Conservation (phyloP, 2,113 vertebrate species). For the Uropsilus gracilis region DNA sequence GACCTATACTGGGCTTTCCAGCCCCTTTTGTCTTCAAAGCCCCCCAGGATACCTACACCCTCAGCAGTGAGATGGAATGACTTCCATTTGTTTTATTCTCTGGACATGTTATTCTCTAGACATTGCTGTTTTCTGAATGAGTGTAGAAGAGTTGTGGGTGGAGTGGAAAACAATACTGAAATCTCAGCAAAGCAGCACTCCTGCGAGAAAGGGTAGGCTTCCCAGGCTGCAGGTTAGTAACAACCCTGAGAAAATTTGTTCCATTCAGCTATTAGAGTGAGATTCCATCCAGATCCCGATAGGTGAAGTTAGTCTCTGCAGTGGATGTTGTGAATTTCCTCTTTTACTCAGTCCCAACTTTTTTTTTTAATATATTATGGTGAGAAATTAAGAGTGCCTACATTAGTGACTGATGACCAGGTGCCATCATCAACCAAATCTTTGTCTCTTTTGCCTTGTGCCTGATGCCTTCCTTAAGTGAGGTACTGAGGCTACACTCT, state of each 20-base stretch:
- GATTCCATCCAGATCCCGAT: conserved; percentile 7
- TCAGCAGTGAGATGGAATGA: background rate
- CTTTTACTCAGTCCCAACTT: background rate
- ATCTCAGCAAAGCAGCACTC: background rate
- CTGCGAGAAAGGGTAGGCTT: background rate
- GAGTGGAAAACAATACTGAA: background rate
- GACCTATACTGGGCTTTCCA: background rate
- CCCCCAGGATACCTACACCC: background rate
- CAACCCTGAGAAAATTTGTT: background rate
- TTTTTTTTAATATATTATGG: background rate
- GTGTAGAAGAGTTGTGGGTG: background rate
- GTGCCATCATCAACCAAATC: conserved; percentile 41
- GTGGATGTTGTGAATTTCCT: conserved; percentile 20
- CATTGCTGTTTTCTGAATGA: background rate
- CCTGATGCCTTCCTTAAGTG: background rate
- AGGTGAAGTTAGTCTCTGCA: background rate
- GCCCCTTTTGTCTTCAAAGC: background rate
- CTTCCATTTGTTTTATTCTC: background rate
- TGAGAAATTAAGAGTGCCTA: background rate
- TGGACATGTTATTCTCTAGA: background rate
- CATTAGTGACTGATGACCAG: conserved; percentile 22
- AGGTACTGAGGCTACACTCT: background rate
- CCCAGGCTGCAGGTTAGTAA: background rate
- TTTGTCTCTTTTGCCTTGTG: background rate
- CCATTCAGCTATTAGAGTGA: background rate